Evolutionary conservation across 2,888 invertebrate genomes (phyloP), one percentile per base, ranked within the genome.

Genomic region (Chaitophorus viminalis): DNA sequence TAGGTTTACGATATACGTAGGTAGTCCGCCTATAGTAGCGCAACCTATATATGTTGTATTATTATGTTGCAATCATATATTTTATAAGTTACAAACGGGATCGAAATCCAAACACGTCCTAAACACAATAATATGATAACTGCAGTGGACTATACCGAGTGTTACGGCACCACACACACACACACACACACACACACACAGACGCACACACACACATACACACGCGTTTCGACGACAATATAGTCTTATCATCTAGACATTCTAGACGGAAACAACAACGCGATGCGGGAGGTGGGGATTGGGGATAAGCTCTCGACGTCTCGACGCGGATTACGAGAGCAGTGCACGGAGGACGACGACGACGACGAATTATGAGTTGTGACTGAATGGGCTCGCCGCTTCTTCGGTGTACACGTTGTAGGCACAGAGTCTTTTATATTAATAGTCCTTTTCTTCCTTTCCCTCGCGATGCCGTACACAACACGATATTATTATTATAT

Each of bases 261-360:
- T 74, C 29, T 25, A 6, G 72, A 29, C 33, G 76, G 52, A 33
- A 54, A 21, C 60, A 39, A 65, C 33, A 18, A 33, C 17, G 29
- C 14, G 4, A 33, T 0, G 6, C 3, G 25, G 3, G 52, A 4
- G 25, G 21, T 17, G 54, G 46, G 36, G 21, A 74, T 6, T 33
- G 54, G 25, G 39, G 29, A 36, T 81, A 81, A 81, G 68, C 81
- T 72, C 82, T 72, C 70, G 52, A 36, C 78, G 78, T 60, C 78
- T 79, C 78, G 60, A n/a, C 72, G n/a, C 21, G 82, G 70, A 82
- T 82, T 82, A 82, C 25, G 33, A 5, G 68, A 31, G 31, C 31
- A 31, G 29, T 68, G 31, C 25, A n/a, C 1, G 2, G 68, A 5
- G 25, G 3, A 60, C 46, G 46, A 52, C 65, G 46, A 46, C 11